Base-by-base conservation (phyloP, 2,888 invertebrate species). In the Pyrrhia umbra region DNA sequence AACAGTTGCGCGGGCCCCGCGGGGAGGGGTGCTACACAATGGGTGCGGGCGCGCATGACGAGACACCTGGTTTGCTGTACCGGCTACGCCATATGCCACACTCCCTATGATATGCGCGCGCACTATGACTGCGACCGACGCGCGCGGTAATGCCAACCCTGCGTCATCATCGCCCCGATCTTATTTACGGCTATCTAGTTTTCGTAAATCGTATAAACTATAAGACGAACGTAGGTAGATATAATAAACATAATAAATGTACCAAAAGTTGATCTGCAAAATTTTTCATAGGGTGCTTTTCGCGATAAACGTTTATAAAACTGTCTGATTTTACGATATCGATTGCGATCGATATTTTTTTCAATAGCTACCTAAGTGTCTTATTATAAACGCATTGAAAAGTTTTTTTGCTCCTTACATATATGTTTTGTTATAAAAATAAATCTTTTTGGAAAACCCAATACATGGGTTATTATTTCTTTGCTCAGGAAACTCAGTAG, bases 21-120 rank as follows among this genome's bases (percentile, higher is more conserved):
- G 75, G 80, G 81, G 80, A 77, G 69, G 79, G 67, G 68, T 78
- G 81, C 76, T 55, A 83, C 79, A 94, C 93, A 94, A 94, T 93
- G 89, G 92, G 94, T 92, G 93, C 94, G 92, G 84, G 92, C 90
- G 93, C 92, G 93, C 94, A 93, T 95, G 93, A 94, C 95, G 94
- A 84, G 85, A 78, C 94, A 94, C 93, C 95, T 94, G 95, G 94
- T 86, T 85, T 85, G 89, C 86, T 85, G 85, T 93, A 94, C 94
- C 90, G 94, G 92, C 90, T 89, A 83, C 83, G 88, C 93, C 94
- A 94, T 95, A 94, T 94, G 94, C 91, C 90, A 84, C 90, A 39
- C 55, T 74, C 79, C 72, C 80, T 68, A 78, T 78, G 81, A 76
- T 71, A 71, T 69, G 75, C 81, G 67, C 75, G 79, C 77, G 68